Evolutionary conservation across 2,113 vertebrate genomes (phyloP).

Genomic region (Cebus imitator): DNA sequence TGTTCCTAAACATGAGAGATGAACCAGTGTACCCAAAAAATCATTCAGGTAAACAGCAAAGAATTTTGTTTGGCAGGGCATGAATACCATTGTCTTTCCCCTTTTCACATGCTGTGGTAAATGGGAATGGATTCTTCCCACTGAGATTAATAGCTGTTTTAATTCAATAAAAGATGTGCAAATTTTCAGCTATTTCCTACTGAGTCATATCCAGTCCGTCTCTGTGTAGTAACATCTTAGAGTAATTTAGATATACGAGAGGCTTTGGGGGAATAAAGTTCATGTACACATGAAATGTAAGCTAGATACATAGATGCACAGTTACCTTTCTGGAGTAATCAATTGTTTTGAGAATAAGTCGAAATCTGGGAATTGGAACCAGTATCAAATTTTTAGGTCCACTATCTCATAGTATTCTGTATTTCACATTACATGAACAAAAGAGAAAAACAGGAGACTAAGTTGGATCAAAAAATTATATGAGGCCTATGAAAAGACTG

Average conservation of each 20-base stretch:
- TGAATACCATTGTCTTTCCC: slow-evolving; percentile 64
- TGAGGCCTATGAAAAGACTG: slow-evolving; percentile 76
- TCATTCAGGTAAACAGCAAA: slow-evolving; percentile 76
- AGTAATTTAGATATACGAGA: slow-evolving; percentile 40
- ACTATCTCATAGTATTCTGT: neutral
- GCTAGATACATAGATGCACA: neutral
- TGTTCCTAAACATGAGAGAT: slow-evolving; percentile 78
- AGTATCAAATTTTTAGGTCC: neutral
- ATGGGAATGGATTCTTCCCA: slow-evolving; percentile 30
- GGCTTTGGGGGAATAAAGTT: neutral
- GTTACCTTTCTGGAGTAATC: neutral
- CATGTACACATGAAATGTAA: neutral
- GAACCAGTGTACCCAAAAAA: slow-evolving; percentile 70
- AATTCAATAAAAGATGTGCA: slow-evolving; percentile 48
- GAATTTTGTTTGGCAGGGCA: slow-evolving; percentile 63
- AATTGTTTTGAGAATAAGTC: slow-evolving; percentile 32
- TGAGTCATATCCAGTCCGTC: slow-evolving; percentile 37
- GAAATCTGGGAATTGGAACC: slow-evolving; percentile 16
- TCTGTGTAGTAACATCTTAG: slow-evolving; percentile 30
- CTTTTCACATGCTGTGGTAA: slow-evolving; percentile 26
- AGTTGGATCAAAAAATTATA: slow-evolving; percentile 52
- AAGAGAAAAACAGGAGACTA: slow-evolving; percentile 62
- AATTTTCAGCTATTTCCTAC: slow-evolving; percentile 50
- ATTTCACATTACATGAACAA: slow-evolving; percentile 57
- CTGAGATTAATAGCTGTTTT: slow-evolving; percentile 73